Percentiles rank a stretch among this genome's conserved stretches.
These are phyloP conservation scores for Psittacula cyanocephala DNA, from an alignment of 2,113 vertebrate species.

Conservation along the genomic window DNA sequence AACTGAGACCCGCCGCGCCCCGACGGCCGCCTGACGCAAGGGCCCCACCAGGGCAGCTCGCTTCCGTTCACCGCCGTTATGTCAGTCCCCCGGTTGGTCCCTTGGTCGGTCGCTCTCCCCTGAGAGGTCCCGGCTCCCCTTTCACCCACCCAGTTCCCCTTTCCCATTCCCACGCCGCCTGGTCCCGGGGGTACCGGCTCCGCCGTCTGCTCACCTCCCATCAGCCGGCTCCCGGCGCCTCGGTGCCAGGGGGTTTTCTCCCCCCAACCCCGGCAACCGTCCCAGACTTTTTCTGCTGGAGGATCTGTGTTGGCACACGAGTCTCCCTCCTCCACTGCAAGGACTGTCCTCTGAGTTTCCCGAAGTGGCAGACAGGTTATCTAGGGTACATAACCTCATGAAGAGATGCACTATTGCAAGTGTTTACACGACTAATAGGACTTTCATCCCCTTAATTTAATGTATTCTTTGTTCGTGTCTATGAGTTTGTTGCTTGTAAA, in stretches of 20 bases:
- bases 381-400: constrained; percentile 53
- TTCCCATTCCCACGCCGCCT: neutral
- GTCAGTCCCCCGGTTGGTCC: neutral
- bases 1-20: constrained; percentile 71
- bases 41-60: neutral
- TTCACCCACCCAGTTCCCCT: neutral
- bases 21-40: neutral
- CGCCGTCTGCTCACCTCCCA: neutral
- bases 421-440: constrained; percentile 77
- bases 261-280: fast-evolving
- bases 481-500: constrained; percentile 80
- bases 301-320: neutral
- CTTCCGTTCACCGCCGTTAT: neutral
- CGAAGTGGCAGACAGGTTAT: constrained; percentile 19
- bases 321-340: neutral
- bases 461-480: constrained; percentile 67
- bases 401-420: constrained; percentile 77
- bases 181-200: neutral
- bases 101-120: neutral
- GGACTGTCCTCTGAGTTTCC: neutral
- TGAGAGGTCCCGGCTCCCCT: neutral
- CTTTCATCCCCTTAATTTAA: constrained; percentile 78
- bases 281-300: neutral
- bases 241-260: neutral
- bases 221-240: neutral